Conservation (phyloP, 2,797 vertebrate species). For the Chanos chanos region DNA sequence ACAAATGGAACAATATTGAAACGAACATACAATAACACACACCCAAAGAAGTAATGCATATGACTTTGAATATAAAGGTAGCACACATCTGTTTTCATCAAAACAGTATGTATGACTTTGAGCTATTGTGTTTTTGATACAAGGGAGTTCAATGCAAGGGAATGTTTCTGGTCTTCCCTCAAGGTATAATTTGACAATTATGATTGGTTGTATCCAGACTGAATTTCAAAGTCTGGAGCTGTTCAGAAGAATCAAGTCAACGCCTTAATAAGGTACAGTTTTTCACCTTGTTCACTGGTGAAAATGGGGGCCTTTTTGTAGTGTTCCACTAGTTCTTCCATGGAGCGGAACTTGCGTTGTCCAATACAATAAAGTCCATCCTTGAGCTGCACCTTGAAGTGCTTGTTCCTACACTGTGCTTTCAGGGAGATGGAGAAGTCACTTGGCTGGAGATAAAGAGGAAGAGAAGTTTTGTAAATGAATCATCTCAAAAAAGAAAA, state of each 20-base stretch:
- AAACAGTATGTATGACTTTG: background rate
- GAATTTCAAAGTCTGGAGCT: background rate
- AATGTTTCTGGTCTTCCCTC: constrained; percentile 1
- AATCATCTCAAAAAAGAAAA: too few species aligned
- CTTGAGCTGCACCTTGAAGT: constrained; percentile 75
- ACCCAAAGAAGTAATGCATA: constrained; percentile 37
- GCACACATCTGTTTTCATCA: too few species aligned
- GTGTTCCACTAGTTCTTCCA: constrained; percentile 76
- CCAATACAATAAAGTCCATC: constrained; percentile 73
- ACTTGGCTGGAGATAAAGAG: constrained; percentile 64
- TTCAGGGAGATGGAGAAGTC: constrained; percentile 75
- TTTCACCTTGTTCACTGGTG: constrained; percentile 74
- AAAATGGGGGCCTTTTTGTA: constrained; percentile 77
- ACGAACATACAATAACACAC: constrained; percentile 50
- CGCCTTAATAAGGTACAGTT: constrained; percentile 71
- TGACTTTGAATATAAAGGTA: background rate
- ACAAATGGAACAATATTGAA: too few species aligned
- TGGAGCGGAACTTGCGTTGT: constrained; percentile 71
- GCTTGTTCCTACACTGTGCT: constrained; percentile 74
- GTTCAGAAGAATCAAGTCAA: constrained; percentile 60
- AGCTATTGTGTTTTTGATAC: background rate
- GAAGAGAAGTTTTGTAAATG: too few species aligned
- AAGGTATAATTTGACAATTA: background rate
- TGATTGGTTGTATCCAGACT: background rate
- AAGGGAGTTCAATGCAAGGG: background rate